Evolutionary conservation across 2,888 invertebrate species (phyloP), one percentile per base, ranked within the genome.

Genomic region (Saturnia japonica): DNA sequence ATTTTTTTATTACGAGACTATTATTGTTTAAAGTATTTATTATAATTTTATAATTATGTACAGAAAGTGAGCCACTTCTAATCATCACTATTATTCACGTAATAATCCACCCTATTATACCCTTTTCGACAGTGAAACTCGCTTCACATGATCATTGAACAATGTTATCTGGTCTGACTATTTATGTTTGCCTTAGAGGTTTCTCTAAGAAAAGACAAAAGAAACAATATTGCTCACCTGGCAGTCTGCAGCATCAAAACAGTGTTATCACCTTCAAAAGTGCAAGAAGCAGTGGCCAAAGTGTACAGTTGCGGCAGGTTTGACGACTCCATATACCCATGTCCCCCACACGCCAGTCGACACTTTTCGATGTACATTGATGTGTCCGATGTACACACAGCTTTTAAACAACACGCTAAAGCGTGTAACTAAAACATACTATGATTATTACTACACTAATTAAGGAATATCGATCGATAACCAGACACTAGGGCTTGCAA

Each of bases 181-280:
- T n/a, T n/a, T n/a, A n/a, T n/a, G n/a, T n/a, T n/a, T n/a, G n/a
- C n/a, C n/a, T n/a, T n/a, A 47, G 19, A 47, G 1, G 16, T 16
- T 47, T 54, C n/a, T n/a, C 51, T 1, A n/a, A 11, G 1, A 54
- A 54, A 22, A 54, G n/a, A 9, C 3, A 67, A 45, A 3, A 67
- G 16, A 47, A 19, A 45, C 9, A 45, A 67, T 11, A 45, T 25
- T 45, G 2, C 45, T 47, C 8, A 95, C 95, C 97, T 95, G 0
- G 99, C 98, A 0, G 98, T 97, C 91, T 99, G 99, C 68, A 99
- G 91, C 69, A 97, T 90, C 84, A 99, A 93, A 3, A 99, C 99
- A 0, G 99, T 99, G 85, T 99, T 99, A 88, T 99, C 99, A 0
- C 99, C 99, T 90, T 99, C 99, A 82, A 99, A 99, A 0, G 98